Percentiles rank a stretch among this genome's conserved stretches.
These are phyloP conservation scores for Acrocyrtus sp. DNA, from an alignment of 2,888 invertebrate genomes.

Conservation along the genomic window DNA sequence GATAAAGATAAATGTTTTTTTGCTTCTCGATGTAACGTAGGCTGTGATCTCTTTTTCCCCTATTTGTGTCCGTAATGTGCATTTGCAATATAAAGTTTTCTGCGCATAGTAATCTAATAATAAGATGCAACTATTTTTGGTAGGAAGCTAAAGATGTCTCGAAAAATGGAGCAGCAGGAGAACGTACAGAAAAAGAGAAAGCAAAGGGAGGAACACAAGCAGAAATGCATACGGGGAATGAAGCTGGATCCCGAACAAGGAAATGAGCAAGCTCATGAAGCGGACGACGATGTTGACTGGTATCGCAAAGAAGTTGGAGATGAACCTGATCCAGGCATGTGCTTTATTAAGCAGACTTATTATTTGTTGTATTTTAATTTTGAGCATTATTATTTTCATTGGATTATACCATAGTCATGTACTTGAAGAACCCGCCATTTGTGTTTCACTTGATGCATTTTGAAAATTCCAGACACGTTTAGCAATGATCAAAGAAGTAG, in stretches of 20 bases:
- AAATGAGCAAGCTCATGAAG: slow-evolving; percentile 68
- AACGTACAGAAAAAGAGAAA: slow-evolving; percentile 64
- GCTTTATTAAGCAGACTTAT: no score
- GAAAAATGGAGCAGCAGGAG: slow-evolving; percentile 49
- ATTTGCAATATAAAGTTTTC: no score
- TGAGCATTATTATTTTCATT: no score
- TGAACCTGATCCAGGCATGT: slow-evolving; percentile 82
- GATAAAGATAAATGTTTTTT: no score
- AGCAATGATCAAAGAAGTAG: background rate
- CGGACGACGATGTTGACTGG: slow-evolving; percentile 81
- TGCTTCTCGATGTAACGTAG: background rate
- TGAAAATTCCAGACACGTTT: slow-evolving; percentile 38
- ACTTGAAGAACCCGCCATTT: no score
- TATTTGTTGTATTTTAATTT: no score
- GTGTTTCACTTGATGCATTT: background rate
- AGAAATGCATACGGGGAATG: slow-evolving; percentile 76
- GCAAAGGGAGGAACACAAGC: slow-evolving; percentile 73
- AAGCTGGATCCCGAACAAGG: slow-evolving; percentile 64
- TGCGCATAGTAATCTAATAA: no score
- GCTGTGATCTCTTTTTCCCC: no score
- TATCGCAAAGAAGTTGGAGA: slow-evolving; percentile 88
- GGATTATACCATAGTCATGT: no score
- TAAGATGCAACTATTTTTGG: no score
- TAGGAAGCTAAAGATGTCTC: slow-evolving; percentile 39
- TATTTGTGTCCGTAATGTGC: no score